Evolutionary conservation across 2,113 vertebrate species (phyloP).

Genomic region (Onychorhynchus coronatus): DNA sequence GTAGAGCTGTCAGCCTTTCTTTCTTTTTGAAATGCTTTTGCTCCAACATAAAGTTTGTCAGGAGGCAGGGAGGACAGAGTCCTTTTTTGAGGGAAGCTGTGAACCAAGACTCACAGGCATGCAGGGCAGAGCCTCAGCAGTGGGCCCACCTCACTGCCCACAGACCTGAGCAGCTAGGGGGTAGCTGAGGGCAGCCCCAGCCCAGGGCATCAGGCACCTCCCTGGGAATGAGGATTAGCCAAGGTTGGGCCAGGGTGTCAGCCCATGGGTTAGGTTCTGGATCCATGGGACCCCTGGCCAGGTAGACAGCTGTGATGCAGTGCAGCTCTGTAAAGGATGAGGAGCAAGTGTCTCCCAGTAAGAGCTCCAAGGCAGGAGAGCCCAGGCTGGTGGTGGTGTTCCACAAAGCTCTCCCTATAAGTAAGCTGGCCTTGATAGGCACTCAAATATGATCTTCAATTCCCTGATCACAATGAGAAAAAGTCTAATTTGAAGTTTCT

Average conservation of each 20-base stretch:
- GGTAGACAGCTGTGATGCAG: not conserved
- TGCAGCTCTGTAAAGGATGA: not conserved
- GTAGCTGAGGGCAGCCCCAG: not conserved
- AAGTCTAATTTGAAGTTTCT: not conserved
- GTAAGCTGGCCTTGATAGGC: fast-evolving
- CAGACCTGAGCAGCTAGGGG: not conserved
- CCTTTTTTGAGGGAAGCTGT: not conserved
- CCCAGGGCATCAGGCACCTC: fast-evolving
- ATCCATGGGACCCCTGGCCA: not conserved
- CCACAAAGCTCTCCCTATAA: not conserved
- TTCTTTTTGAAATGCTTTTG: not conserved
- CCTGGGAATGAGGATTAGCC: not conserved
- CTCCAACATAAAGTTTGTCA: not conserved
- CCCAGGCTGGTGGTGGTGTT: not conserved
- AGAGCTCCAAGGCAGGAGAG: not conserved
- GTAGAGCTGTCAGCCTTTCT: not conserved
- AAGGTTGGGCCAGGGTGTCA: not conserved
- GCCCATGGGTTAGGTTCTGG: fast-evolving
- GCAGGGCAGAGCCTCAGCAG: not conserved
- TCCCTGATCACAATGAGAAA: not conserved
- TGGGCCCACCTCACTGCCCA: fast-evolving
- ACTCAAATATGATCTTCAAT: not conserved
- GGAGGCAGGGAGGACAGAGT: not conserved
- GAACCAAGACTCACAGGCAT: not conserved
- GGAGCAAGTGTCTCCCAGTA: not conserved